Conservation (phyloP, 2,113 vertebrate species). For the Podiceps cristatus region DNA sequence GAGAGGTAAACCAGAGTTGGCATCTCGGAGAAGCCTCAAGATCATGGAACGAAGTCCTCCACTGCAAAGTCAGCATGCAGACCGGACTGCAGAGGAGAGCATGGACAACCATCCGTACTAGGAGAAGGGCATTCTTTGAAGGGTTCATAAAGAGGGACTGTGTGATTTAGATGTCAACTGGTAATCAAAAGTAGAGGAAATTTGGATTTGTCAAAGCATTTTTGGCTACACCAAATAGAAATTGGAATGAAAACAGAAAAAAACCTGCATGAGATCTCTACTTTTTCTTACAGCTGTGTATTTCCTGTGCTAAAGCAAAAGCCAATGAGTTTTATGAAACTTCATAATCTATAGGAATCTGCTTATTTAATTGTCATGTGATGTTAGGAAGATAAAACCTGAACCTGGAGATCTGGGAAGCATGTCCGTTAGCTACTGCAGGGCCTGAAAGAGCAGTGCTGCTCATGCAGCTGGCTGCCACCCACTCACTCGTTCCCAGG, state of each 20-base stretch:
- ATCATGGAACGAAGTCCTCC: neutral
- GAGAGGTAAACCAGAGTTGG: neutral
- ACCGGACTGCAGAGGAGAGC: neutral
- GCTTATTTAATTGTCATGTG: neutral
- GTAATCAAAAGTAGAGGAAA: neutral
- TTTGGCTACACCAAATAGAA: neutral
- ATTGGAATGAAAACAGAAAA: neutral
- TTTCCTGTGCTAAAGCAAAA: neutral
- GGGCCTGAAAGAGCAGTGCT: neutral
- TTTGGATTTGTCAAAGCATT: neutral
- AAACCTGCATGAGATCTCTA: neutral
- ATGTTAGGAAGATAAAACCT: neutral
- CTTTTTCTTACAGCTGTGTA: neutral
- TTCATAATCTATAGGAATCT: neutral
- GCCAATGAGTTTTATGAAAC: neutral
- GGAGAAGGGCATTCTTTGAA: neutral
- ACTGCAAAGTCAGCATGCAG: neutral
- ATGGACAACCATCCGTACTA: rapidly evolving
- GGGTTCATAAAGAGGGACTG: neutral
- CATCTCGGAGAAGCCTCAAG: neutral
- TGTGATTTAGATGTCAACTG: neutral
- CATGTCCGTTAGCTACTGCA: neutral
- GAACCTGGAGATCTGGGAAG: neutral
- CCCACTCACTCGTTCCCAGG: neutral
- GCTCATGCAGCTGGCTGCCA: neutral